Evolutionary conservation across 1,140 invertebrate genomes (phyloP).

Genomic region (Gryon sp.): DNA sequence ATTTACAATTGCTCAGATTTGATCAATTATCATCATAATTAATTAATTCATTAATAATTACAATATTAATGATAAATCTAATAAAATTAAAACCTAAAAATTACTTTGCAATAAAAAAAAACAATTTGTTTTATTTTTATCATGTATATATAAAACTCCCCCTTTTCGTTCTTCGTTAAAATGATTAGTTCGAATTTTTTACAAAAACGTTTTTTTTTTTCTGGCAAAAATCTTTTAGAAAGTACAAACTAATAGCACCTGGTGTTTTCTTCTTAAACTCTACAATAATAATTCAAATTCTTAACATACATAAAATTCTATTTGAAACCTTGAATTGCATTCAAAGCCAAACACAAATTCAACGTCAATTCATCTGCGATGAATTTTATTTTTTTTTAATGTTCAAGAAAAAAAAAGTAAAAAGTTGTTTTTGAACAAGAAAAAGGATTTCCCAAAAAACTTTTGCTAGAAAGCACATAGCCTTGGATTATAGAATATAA

Average conservation of each 20-base stretch:
- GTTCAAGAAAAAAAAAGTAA: no score
- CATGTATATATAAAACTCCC: constrained; percentile 52
- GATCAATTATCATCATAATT: neutral
- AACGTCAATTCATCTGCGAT: constrained; percentile 10
- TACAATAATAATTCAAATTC: no score
- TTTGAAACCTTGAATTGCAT: neutral
- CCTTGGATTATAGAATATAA: constrained; percentile 47
- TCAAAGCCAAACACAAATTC: constrained; percentile 6
- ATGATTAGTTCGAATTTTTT: constrained; percentile 38
- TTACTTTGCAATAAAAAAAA: neutral
- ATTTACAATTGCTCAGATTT: constrained; percentile 37
- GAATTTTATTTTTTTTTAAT: no score
- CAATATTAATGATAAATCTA: constrained; percentile 8
- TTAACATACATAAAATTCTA: no score
- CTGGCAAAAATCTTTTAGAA: constrained; percentile 53
- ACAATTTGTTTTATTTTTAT: constrained; percentile 1
- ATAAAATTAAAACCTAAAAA: constrained; percentile 8
- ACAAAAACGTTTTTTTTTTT: constrained; percentile 48
- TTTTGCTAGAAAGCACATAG: constrained; percentile 62
- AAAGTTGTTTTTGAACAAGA: constrained; percentile 6
- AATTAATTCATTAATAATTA: neutral
- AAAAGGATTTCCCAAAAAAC: constrained; percentile 47
- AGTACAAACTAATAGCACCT: constrained; percentile 59
- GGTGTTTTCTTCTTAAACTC: constrained; percentile 2
- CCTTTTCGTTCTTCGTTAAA: constrained; percentile 34